Evolutionary conservation across 1,140 invertebrate species (phyloP).

Genomic region (Cherax destructor): DNA sequence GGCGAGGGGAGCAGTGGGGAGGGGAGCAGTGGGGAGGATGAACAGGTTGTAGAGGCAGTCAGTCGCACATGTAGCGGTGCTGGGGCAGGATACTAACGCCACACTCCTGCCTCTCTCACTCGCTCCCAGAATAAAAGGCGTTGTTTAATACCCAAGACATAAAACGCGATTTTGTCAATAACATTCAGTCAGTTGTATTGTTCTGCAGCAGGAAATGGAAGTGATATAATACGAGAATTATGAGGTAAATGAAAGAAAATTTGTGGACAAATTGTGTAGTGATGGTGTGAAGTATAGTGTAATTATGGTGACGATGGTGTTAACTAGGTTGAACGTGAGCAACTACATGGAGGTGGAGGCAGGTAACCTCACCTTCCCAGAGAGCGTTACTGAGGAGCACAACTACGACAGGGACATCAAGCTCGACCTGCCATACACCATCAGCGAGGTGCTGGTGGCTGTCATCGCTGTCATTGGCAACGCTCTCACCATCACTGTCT

Average conservation of each 20-base stretch:
- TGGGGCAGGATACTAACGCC: neutral
- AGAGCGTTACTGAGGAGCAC: neutral
- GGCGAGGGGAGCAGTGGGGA: too few species aligned
- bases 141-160: neutral
- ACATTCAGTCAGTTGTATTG: neutral
- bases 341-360: neutral
- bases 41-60: neutral
- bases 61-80: conserved; percentile 1
- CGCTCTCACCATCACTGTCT: conserved; percentile 89
- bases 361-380: neutral
- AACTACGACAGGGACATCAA: neutral
- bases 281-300: neutral
- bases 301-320: neutral
- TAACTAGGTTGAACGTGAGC: too few species aligned
- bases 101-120: neutral
- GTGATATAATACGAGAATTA: neutral
- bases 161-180: neutral
- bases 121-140: neutral
- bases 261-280: neutral
- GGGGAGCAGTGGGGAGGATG: neutral
- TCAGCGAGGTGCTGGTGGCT: conserved; percentile 87
- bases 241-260: neutral
- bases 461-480: conserved; percentile 89
- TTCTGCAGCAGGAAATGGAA: neutral
- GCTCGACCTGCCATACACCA: conserved; percentile 82